Percentiles rank a stretch among this genome's conserved stretches.
Conservation (phyloP, 2,113 vertebrate species). For the Axis porcinus region DNA sequence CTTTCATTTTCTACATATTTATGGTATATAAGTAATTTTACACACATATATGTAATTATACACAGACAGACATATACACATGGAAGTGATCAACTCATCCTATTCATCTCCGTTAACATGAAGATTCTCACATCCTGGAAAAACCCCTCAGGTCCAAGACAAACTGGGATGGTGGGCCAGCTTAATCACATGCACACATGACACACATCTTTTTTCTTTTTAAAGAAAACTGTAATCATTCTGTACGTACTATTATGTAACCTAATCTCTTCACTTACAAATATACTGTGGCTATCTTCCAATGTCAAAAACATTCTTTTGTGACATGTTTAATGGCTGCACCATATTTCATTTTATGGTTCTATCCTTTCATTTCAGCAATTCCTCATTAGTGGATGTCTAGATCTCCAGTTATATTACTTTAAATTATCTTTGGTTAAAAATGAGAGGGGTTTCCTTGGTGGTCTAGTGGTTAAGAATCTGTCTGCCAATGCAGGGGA, state of each 20-base stretch:
- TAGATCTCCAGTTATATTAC: neutral
- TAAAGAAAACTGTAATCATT: neutral
- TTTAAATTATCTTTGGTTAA: neutral
- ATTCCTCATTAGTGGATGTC: neutral
- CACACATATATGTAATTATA: neutral
- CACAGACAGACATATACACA: neutral
- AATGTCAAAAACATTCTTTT: neutral
- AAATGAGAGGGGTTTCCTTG: neutral
- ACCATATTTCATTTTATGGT: neutral
- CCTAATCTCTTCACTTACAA: neutral
- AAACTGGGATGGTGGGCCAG: neutral
- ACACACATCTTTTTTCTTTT: neutral
- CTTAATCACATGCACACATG: neutral
- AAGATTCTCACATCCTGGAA: neutral
- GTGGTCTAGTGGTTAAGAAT: neutral
- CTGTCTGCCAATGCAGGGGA: neutral
- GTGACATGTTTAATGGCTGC: neutral
- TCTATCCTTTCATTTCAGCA: neutral
- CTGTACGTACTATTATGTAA: neutral
- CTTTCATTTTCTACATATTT: neutral
- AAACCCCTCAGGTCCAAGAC: neutral
- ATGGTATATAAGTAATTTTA: neutral
- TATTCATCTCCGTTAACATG: neutral
- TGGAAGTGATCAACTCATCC: neutral
- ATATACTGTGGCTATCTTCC: neutral